A percentile compares a stretch with the other conserved stretches of the same genome.
These are phyloP conservation scores for Phyllopteryx taeniolatus DNA, from an alignment of 2,113 vertebrate species.

Conservation along the genomic window DNA sequence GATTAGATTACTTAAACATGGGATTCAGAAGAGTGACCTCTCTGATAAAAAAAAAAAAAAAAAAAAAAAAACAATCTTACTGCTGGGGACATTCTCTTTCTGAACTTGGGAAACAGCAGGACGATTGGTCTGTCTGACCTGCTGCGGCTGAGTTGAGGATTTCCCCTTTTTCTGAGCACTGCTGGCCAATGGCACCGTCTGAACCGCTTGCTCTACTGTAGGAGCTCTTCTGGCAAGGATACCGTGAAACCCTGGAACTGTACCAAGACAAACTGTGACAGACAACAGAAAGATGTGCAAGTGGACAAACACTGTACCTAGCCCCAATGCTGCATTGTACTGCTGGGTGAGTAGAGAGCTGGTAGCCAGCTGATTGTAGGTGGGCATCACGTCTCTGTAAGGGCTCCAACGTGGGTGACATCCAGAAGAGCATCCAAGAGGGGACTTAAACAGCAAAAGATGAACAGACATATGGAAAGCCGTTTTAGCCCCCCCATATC, in stretches of 20 bases:
- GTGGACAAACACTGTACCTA: constrained; percentile 71
- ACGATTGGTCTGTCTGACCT: constrained; percentile 49
- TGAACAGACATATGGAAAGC: background rate
- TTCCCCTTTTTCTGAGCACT: constrained; percentile 70
- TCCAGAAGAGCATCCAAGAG: constrained; percentile 80
- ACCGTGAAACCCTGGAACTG: constrained; percentile 47
- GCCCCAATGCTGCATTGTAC: constrained; percentile 85
- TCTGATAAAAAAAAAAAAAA: background rate
- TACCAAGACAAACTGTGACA: background rate
- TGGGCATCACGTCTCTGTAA: constrained; percentile 83
- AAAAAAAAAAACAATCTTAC: constrained; percentile 34
- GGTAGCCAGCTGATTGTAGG: constrained; percentile 90
- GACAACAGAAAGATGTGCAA: background rate
- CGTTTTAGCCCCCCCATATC: background rate
- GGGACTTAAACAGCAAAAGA: constrained; percentile 77
- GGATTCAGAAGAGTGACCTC: background rate
- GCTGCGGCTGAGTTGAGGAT: constrained; percentile 41
- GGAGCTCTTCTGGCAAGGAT: constrained; percentile 80
- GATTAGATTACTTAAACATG: background rate
- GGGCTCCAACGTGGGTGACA: constrained; percentile 91
- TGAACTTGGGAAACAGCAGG: constrained; percentile 56
- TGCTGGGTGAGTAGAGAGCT: constrained; percentile 91
- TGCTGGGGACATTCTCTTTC: constrained; percentile 48
- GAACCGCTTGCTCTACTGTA: constrained; percentile 96
- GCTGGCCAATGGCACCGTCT: constrained; percentile 81